A percentile compares a stretch with the other conserved stretches of the same genome.
phyloP scores from a whole-genome alignment of 2,113 vertebrate genomes.

The Pollachius pollachius region DNA sequence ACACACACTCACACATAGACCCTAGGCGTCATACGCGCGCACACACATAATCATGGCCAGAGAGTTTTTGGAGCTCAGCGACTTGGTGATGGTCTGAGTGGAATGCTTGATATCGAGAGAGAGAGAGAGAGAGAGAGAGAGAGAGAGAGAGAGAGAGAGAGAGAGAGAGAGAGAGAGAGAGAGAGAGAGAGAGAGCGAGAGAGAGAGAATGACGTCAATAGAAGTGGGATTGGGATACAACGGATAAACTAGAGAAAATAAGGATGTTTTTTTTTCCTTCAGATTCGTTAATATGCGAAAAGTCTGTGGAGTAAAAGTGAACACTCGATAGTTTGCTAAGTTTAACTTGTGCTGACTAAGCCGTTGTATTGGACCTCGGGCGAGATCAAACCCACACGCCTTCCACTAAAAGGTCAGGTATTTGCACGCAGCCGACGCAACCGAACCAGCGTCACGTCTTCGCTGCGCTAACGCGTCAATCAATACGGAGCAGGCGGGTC shows the following conservation, averaged over 20 bases:
- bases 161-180: neutral
- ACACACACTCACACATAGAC: constrained; percentile 13
- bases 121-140: constrained; percentile 39
- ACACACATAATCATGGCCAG: constrained; percentile 56
- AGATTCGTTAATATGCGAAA: no score
- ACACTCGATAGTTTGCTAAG: no score
- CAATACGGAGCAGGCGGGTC: no score
- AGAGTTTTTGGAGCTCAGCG: constrained; percentile 69
- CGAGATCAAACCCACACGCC: no score
- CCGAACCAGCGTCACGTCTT: no score
- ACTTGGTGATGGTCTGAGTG: constrained; percentile 69
- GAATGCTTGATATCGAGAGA: constrained; percentile 70
- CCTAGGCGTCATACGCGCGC: constrained; percentile 10
- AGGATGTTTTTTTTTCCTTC: no score
- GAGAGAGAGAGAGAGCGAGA: constrained; percentile 12
- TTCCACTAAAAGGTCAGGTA: no score
- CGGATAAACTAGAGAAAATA: neutral
- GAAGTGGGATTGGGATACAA: neutral
- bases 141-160: constrained; percentile 1
- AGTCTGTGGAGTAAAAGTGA: no score
- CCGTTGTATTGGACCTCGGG: no score
- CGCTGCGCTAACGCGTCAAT: no score
- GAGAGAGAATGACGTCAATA: neutral
- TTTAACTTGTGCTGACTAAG: no score
- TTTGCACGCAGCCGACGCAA: no score